Conservation (phyloP, 2,797 vertebrate genomes). For the Melopsittacus undulatus region DNA sequence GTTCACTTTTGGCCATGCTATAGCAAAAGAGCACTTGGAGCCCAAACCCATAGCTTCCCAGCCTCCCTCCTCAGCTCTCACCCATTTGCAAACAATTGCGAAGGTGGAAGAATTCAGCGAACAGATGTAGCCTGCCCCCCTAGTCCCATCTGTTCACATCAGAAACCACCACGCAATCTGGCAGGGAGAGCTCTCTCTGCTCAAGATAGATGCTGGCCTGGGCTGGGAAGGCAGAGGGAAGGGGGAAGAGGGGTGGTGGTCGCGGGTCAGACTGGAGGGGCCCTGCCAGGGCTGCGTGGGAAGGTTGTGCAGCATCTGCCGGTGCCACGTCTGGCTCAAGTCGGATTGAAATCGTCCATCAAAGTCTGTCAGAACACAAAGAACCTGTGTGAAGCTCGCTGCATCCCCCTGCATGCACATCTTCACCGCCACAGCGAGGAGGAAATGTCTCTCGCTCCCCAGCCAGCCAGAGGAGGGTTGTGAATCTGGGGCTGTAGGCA, state of each 20-base stretch:
- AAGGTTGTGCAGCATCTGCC: conserved; percentile 41
- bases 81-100: conserved; percentile 67
- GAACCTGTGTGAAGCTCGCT: neutral
- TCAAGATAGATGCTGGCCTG: conserved; percentile 28
- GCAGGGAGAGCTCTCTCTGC: neutral
- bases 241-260: neutral
- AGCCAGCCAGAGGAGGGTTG: neutral
- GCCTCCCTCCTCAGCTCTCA: conserved; percentile 9
- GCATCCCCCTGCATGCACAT: neutral
- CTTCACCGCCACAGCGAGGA: neutral
- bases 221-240: neutral
- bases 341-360: neutral
- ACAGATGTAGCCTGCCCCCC: conserved; percentile 67
- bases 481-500: neutral
- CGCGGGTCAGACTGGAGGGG: neutral
- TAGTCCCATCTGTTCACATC: conserved; percentile 69
- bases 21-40: conserved; percentile 35
- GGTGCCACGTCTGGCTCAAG: neutral
- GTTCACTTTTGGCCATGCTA: conserved; percentile 1
- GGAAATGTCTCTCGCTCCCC: conserved; percentile 20
- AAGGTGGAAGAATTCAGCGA: conserved; percentile 64
- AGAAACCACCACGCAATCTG: conserved; percentile 65
- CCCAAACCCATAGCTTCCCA: neutral
- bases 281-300: neutral
- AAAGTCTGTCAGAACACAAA: conserved; percentile 41